Evolutionary conservation across 1,140 invertebrate species (phyloP).

Genomic region (Palaemon carinicauda): DNA sequence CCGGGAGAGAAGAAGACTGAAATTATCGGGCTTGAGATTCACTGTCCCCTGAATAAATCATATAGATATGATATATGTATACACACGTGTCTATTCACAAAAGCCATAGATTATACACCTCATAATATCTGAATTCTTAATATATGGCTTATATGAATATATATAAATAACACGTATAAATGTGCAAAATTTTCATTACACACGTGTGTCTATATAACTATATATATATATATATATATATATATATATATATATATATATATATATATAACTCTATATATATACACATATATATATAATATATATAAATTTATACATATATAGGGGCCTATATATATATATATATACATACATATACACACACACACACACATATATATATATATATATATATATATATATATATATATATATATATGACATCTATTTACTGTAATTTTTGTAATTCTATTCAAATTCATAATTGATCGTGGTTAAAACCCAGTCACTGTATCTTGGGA

Average conservation of each 20-base stretch:
- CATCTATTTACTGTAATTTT: too few relatives aligned
- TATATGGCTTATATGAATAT: too few relatives aligned
- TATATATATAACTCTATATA: conserved; percentile 30
- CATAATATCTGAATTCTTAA: too few relatives aligned
- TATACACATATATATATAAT: conserved; percentile 26
- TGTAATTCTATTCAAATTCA: too few relatives aligned
- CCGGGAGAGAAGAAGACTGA: too few relatives aligned
- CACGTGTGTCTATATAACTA: background rate
- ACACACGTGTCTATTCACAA: too few relatives aligned
- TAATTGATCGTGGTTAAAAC: too few relatives aligned
- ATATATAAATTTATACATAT: conserved; percentile 35
- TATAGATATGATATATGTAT: too few relatives aligned
- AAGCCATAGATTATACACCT: too few relatives aligned
- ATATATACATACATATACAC: conserved; percentile 6
- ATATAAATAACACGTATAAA: background rate
- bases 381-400: conserved; percentile 9
- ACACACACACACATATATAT: conserved; percentile 30
- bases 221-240: background rate
- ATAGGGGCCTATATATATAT: conserved; percentile 25
- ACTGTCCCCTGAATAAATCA: too few relatives aligned
- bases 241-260: conserved; percentile 32
- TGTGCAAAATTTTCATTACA: background rate
- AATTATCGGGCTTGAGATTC: too few relatives aligned
- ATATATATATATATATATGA: background rate
- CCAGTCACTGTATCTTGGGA: too few relatives aligned